phyloP scores from a whole-genome alignment of 2,113 vertebrate genomes.

The Tauraco erythrolophus region DNA sequence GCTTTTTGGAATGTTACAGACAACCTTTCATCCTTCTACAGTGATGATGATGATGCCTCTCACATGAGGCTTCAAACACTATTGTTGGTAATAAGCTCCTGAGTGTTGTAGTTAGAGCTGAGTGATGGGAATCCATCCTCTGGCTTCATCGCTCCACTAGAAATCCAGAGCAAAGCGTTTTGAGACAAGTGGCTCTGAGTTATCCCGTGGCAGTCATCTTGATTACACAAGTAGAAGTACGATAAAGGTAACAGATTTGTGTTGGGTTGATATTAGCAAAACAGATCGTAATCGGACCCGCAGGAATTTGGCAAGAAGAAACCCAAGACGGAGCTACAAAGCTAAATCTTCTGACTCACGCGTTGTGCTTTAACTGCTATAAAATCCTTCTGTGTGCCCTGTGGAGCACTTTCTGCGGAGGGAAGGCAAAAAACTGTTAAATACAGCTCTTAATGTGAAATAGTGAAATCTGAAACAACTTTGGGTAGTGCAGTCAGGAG shows the following conservation, averaged over 20 bases:
- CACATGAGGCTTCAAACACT: fast-evolving
- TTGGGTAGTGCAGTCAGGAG: not conserved
- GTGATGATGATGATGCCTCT: not conserved
- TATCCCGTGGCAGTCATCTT: not conserved
- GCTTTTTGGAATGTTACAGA: not conserved
- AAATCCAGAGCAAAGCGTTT: not conserved
- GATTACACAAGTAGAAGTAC: not conserved
- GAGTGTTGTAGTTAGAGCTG: not conserved
- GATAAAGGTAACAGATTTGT: not conserved
- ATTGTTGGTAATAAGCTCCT: not conserved
- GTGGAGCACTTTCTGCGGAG: not conserved
- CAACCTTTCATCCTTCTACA: not conserved
- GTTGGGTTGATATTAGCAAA: not conserved
- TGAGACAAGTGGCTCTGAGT: not conserved
- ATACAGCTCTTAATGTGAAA: not conserved
- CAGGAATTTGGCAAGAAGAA: conserved; percentile 7
- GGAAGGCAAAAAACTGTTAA: not conserved
- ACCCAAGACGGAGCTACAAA: not conserved
- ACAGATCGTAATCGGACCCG: not conserved
- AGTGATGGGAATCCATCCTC: not conserved
- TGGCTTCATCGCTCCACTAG: not conserved
- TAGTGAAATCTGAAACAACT: not conserved
- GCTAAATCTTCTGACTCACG: not conserved
- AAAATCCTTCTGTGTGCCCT: not conserved
- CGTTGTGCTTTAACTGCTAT: not conserved